phyloP scores from a whole-genome alignment of 2,888 invertebrate genomes.

The Nysson spinosus region DNA sequence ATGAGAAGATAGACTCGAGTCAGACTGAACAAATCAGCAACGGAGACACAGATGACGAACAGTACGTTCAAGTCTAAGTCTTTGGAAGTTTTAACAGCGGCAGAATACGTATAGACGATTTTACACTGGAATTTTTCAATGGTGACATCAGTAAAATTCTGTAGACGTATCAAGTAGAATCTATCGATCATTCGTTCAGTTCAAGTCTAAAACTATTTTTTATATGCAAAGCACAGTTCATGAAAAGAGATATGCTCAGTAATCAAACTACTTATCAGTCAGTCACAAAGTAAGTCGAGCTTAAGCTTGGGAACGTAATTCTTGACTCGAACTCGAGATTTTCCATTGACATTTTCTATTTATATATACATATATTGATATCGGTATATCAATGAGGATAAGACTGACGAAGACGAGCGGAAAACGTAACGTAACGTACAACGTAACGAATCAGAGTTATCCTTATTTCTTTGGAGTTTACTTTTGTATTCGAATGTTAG shows the following conservation, averaged over 20 bases:
- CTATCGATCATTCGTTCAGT: too few species aligned
- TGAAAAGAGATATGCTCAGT: too few species aligned
- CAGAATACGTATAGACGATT: background rate
- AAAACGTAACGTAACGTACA: conserved; percentile 35
- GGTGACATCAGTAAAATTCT: too few species aligned
- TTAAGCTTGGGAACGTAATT: too few species aligned
- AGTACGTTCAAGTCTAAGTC: conserved; percentile 71
- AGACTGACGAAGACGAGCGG: conserved; percentile 59
- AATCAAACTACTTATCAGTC: too few species aligned
- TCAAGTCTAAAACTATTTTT: too few species aligned
- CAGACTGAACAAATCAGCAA: conserved; percentile 50
- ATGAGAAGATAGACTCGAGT: conserved; percentile 57
- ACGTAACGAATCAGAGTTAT: conserved; percentile 10
- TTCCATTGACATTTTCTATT: background rate
- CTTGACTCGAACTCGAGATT: too few species aligned
- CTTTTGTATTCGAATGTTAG: background rate
- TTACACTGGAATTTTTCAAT: background rate
- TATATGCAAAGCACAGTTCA: too few species aligned
- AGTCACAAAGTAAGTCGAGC: too few species aligned
- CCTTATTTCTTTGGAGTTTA: conserved; percentile 14
- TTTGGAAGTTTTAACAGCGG: background rate
- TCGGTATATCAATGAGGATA: conserved; percentile 41
- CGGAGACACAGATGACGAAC: conserved; percentile 72
- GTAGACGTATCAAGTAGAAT: too few species aligned
- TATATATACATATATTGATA: background rate